These are phyloP conservation scores for Onychostoma macrolepis DNA, from an alignment of 2,113 vertebrate species.

Conservation along the genomic window DNA sequence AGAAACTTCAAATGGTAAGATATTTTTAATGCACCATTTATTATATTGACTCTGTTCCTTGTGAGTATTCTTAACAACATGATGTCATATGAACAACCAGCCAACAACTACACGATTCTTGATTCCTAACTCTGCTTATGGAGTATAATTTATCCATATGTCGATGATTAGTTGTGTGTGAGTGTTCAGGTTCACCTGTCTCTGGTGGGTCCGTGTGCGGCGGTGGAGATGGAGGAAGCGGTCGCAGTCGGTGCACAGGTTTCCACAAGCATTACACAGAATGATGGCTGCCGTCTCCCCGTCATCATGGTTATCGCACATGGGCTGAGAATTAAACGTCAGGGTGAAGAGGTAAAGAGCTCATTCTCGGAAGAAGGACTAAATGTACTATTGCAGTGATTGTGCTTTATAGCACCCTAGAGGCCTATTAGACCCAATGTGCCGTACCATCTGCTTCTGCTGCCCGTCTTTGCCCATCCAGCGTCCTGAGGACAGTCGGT, in stretches of 20 bases:
- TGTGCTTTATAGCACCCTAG: neutral
- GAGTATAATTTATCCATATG: neutral
- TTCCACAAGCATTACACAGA: conserved; percentile 94
- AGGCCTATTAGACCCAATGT: neutral
- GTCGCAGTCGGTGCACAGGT: conserved; percentile 97
- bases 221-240: conserved; percentile 97
- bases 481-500: conserved; percentile 93
- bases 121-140: neutral
- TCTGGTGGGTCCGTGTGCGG: conserved; percentile 96
- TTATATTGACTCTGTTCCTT: neutral
- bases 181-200: conserved; percentile 81
- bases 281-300: conserved; percentile 98
- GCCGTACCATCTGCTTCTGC: conserved; percentile 93
- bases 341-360: neutral
- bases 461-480: conserved; percentile 99
- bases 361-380: neutral
- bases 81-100: neutral
- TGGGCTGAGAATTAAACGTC: conserved; percentile 78
- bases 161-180: neutral
- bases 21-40: neutral
- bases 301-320: conserved; percentile 99
- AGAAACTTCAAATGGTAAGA: neutral
- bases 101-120: neutral
- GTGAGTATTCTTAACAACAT: neutral
- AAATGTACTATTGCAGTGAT: neutral